Conservation (phyloP, 2,797 vertebrate species). For the Alosa sapidissima region DNA sequence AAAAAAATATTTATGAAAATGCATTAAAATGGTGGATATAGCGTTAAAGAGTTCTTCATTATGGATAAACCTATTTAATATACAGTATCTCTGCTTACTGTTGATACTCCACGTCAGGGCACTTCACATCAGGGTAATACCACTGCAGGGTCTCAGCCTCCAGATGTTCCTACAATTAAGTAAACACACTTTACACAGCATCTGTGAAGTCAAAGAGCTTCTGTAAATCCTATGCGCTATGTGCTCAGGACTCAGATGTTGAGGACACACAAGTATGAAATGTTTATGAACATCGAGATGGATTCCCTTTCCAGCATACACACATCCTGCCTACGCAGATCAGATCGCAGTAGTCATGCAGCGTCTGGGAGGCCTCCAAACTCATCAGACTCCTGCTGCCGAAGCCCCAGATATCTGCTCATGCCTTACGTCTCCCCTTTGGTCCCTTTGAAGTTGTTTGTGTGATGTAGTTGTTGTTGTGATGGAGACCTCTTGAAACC, state of each 20-base stretch:
- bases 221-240: neutral
- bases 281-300: slow-evolving; percentile 15
- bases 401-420: slow-evolving; percentile 7
- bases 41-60: neutral
- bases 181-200: neutral
- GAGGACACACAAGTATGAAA: neutral
- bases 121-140: neutral
- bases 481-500: slow-evolving; percentile 30
- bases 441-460: slow-evolving; percentile 27
- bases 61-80: neutral
- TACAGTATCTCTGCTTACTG: neutral
- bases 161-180: neutral
- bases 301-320: slow-evolving; percentile 15
- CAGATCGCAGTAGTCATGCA: neutral
- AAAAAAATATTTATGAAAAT: too few relatives aligned
- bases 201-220: neutral
- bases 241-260: neutral
- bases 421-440: slow-evolving; percentile 30
- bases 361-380: slow-evolving; percentile 16
- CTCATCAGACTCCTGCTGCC: slow-evolving; percentile 20
- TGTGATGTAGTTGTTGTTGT: slow-evolving; percentile 34
- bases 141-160: neutral
- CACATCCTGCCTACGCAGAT: slow-evolving; percentile 10
- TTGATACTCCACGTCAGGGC: neutral
- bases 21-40: too few relatives aligned